Evolutionary conservation across 2,113 vertebrate genomes (phyloP).

Genomic region (Tonatia bakeri): DNA sequence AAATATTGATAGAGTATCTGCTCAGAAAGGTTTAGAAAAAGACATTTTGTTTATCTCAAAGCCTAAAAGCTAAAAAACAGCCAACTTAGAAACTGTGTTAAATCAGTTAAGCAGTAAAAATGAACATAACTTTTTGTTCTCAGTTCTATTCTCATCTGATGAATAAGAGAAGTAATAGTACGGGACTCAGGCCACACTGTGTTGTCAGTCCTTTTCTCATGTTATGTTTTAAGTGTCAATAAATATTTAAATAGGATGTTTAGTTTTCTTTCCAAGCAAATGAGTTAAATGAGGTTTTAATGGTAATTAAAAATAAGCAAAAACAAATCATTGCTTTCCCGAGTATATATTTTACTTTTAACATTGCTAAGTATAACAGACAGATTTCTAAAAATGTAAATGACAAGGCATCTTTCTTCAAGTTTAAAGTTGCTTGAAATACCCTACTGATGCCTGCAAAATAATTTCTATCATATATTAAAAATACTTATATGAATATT

Average conservation of each 20-base stretch:
- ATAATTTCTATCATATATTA: neutral
- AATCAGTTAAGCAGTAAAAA: slow-evolving; percentile 49
- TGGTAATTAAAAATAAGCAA: neutral
- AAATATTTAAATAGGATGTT: neutral
- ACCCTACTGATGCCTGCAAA: neutral
- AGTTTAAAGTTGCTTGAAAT: neutral
- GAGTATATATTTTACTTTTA: neutral
- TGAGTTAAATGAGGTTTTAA: neutral
- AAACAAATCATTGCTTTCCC: neutral
- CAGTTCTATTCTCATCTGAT: slow-evolving; percentile 30
- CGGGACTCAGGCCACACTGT: neutral
- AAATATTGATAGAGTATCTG: slow-evolving; percentile 78
- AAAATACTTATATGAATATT: neutral
- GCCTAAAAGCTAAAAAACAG: slow-evolving; percentile 64
- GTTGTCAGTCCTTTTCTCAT: neutral
- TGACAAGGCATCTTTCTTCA: neutral
- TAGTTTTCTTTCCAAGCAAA: neutral
- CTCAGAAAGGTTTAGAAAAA: slow-evolving; percentile 47
- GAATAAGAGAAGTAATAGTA: neutral
- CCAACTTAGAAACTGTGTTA: slow-evolving; percentile 58
- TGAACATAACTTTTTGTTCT: slow-evolving; percentile 43
- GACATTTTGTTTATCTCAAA: slow-evolving; percentile 67
- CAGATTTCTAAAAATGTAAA: neutral
- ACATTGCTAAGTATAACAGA: neutral
- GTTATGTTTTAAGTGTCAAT: neutral